These are phyloP conservation scores for Drosophila bipectinata DNA, from an alignment of 1,140 invertebrate species.

Conservation along the genomic window DNA sequence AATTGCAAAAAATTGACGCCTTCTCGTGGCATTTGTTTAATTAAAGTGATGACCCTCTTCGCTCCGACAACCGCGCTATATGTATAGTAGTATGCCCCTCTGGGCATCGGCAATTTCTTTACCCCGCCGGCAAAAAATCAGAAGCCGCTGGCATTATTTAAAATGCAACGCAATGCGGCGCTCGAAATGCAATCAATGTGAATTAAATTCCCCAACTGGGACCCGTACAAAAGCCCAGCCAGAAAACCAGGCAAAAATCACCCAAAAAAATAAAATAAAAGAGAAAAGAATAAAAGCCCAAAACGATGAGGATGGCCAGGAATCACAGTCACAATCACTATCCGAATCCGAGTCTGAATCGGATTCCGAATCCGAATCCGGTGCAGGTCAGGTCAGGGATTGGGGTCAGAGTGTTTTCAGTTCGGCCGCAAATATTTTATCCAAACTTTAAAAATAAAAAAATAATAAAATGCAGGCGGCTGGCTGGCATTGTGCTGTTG, in stretches of 20 bases:
- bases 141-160: constrained; percentile 80
- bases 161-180: constrained; percentile 80
- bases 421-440: constrained; percentile 70
- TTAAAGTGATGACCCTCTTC: constrained; percentile 68
- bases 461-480: constrained; percentile 2
- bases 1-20: constrained; percentile 55
- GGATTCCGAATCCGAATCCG: constrained; percentile 45
- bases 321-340: constrained; percentile 38
- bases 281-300: background rate
- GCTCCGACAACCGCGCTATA: too few relatives aligned
- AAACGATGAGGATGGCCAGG: background rate
- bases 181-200: constrained; percentile 80
- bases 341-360: constrained; percentile 35
- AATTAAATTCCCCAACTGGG: constrained; percentile 74
- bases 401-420: constrained; percentile 48
- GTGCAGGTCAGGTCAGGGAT: constrained; percentile 43
- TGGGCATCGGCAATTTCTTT: background rate
- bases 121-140: constrained; percentile 35
- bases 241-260: constrained; percentile 3
- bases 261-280: background rate
- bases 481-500: background rate
- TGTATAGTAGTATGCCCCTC: too few relatives aligned
- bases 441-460: constrained; percentile 39
- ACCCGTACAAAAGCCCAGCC: constrained; percentile 1
- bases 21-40: constrained; percentile 76